Evolutionary conservation across 2,797 vertebrate species (phyloP).

Genomic region (Enteromius fasciolatus): DNA sequence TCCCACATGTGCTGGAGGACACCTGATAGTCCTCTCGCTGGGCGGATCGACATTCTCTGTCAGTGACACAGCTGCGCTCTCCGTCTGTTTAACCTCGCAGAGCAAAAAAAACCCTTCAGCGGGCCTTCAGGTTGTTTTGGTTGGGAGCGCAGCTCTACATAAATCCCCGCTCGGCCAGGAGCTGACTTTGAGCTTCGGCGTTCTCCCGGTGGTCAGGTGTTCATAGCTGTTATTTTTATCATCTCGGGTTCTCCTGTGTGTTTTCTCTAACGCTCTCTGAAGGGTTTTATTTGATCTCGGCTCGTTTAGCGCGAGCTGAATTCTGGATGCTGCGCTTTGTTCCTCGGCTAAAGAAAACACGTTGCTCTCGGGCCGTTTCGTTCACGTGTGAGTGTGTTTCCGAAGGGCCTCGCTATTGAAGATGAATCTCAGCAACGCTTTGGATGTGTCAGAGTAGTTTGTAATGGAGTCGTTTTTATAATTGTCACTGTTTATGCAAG

Average conservation of each 20-base stretch:
- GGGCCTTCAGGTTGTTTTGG: conserved; percentile 63
- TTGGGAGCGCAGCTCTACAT: conserved; percentile 62
- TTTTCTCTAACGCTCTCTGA: conserved; percentile 14
- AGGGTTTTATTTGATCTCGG: conserved; percentile 16
- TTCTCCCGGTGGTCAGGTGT: conserved; percentile 37
- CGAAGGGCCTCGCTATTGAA: neutral
- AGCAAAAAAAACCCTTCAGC: conserved; percentile 55
- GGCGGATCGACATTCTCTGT: conserved; percentile 75
- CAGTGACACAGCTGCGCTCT: conserved; percentile 70
- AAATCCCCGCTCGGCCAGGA: conserved; percentile 59
- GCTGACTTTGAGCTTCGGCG: conserved; percentile 63
- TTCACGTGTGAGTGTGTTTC: neutral
- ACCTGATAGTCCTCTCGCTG: conserved; percentile 75
- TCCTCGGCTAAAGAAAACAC: conserved; percentile 64
- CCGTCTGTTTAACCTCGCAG: conserved; percentile 63
- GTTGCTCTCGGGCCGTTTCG: conserved; percentile 6
- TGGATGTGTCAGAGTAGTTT: neutral
- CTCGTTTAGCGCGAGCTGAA: neutral
- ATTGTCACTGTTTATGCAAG: no score
- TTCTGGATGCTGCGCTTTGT: conserved; percentile 44
- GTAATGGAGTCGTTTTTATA: no score
- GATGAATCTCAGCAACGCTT: neutral
- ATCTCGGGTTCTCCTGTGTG: conserved; percentile 13
- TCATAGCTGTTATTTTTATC: conserved; percentile 27
- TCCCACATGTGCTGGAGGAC: conserved; percentile 77